A percentile compares a stretch with the other conserved stretches of the same genome.
These are phyloP conservation scores for Octonoba sinensis DNA, from an alignment of 2,888 invertebrate genomes.

Conservation along the genomic window DNA sequence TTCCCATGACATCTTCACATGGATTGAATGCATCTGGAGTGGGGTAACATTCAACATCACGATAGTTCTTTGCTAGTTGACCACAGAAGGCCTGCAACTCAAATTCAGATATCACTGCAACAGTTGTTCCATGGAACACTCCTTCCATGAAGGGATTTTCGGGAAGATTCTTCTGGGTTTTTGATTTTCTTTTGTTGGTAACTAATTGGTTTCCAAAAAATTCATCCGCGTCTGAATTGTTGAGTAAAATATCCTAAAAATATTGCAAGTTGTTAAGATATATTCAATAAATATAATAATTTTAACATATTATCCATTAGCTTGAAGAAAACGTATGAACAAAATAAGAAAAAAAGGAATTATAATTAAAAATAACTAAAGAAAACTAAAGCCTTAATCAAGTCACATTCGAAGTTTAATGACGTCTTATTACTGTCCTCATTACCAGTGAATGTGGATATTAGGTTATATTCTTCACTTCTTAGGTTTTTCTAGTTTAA, in stretches of 20 bases:
- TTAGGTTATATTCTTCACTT: too few relatives aligned
- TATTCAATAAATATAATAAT: too few relatives aligned
- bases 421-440: too few relatives aligned
- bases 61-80: constrained; percentile 70
- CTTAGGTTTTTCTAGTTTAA: too few relatives aligned
- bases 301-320: too few relatives aligned
- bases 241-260: constrained; percentile 38
- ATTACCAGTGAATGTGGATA: too few relatives aligned
- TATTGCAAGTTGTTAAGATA: neutral
- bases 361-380: too few relatives aligned
- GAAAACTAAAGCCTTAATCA: too few relatives aligned
- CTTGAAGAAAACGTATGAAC: too few relatives aligned
- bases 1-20: constrained; percentile 91
- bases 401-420: too few relatives aligned
- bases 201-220: constrained; percentile 42
- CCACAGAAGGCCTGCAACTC: constrained; percentile 69
- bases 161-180: neutral
- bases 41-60: constrained; percentile 77
- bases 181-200: constrained; percentile 21
- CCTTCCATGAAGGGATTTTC: constrained; percentile 68
- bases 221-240: constrained; percentile 34
- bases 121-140: constrained; percentile 71
- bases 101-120: constrained; percentile 69
- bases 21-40: constrained; percentile 86
- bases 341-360: too few relatives aligned